A percentile compares a stretch with the other conserved stretches of the same genome.
Evolutionary conservation across 2,888 invertebrate species (phyloP).

Genomic region (Drosophila kambysellisi): DNA sequence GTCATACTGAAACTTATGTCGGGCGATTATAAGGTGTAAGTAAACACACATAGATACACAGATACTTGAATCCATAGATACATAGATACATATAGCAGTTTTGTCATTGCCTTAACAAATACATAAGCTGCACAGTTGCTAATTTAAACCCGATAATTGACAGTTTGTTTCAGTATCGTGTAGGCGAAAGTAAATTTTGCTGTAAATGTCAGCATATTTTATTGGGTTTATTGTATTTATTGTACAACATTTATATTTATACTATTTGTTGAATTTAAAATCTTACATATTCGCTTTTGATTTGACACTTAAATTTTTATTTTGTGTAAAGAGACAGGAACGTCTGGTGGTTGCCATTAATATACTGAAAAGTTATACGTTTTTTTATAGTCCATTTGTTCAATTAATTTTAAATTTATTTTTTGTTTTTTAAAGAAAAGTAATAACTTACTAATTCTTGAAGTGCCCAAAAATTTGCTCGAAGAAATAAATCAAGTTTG

Average conservation of each 20-base stretch:
- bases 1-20: slow-evolving; percentile 86
- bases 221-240: neutral
- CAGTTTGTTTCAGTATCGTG: neutral
- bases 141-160: neutral
- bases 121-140: neutral
- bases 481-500: neutral
- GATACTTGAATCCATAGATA: neutral
- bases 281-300: neutral
- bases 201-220: slow-evolving; percentile 9
- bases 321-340: neutral
- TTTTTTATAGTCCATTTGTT: neutral
- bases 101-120: slow-evolving; percentile 12
- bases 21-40: slow-evolving; percentile 88
- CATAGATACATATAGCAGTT: slow-evolving; percentile 10
- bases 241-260: neutral
- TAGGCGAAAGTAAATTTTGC: slow-evolving; percentile 1
- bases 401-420: neutral
- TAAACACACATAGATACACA: slow-evolving; percentile 58
- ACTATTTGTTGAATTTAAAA: neutral
- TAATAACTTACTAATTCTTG: neutral
- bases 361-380: neutral
- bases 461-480: neutral
- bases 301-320: neutral
- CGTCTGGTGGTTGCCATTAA: neutral
- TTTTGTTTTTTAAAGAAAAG: too few relatives aligned